phyloP scores from a whole-genome alignment of 2,888 invertebrate species.

The Biston stratarius region DNA sequence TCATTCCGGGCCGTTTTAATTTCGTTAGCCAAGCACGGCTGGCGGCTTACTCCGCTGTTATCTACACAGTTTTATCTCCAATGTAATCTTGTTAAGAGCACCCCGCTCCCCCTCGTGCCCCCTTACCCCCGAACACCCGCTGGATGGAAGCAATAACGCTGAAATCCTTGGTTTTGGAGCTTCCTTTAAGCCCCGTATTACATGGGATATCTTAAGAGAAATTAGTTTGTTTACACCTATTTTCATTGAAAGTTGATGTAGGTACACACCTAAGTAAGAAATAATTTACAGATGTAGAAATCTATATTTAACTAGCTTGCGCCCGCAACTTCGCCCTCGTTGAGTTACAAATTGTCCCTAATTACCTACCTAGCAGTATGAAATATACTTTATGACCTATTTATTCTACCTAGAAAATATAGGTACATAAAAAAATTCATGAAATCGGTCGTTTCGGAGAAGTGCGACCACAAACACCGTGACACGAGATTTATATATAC shows the following conservation, averaged over 20 bases:
- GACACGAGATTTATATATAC: too few species aligned
- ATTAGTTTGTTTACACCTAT: conserved; percentile 55
- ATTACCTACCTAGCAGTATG: too few species aligned
- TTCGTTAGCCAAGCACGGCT: conserved; percentile 67
- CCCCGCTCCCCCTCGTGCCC: conserved; percentile 52
- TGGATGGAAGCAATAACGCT: conserved; percentile 75
- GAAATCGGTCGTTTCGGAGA: too few species aligned
- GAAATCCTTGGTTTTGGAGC: conserved; percentile 81
- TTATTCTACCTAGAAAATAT: too few species aligned
- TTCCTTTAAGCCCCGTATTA: conserved; percentile 79
- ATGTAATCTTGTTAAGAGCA: conserved; percentile 86
- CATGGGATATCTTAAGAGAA: conserved; percentile 67
- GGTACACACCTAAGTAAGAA: neutral
- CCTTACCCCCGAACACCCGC: conserved; percentile 39
- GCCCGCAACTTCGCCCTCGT: too few species aligned
- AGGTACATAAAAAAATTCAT: too few species aligned
- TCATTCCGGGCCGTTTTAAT: conserved; percentile 73
- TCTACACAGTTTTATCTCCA: conserved; percentile 82
- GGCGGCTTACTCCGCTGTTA: conserved; percentile 80
- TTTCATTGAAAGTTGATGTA: conserved; percentile 16
- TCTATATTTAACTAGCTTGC: too few species aligned
- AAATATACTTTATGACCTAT: too few species aligned
- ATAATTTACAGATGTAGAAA: neutral
- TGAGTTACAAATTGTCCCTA: too few species aligned
- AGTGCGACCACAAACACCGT: too few species aligned